A percentile compares a stretch with the other conserved stretches of the same genome.
Evolutionary conservation across 2,888 invertebrate genomes (phyloP).

Genomic region (Noctua fimbriata): DNA sequence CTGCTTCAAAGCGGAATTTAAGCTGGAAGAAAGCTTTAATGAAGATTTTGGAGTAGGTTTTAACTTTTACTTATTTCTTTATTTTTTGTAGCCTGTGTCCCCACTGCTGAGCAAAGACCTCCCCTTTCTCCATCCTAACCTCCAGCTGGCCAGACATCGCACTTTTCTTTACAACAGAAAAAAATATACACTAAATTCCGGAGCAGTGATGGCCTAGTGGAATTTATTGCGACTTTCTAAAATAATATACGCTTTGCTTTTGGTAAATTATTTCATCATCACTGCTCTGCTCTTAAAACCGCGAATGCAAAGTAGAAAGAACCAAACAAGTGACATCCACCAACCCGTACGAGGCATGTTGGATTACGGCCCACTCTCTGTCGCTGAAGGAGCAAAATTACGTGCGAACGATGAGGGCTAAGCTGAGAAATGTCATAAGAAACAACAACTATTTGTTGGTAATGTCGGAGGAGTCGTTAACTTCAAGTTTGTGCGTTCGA

Average conservation of each 20-base stretch:
- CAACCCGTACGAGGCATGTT: no score
- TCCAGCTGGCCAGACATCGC: no score
- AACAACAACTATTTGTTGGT: background rate
- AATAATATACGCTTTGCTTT: background rate
- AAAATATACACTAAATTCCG: background rate
- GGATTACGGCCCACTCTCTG: no score
- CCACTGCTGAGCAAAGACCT: no score
- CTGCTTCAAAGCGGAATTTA: conserved; percentile 69
- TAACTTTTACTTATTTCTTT: background rate
- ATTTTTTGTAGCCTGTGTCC: no score
- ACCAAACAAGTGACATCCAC: no score
- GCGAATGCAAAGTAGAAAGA: background rate
- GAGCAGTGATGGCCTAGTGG: background rate
- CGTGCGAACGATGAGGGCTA: no score
- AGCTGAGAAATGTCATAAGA: background rate
- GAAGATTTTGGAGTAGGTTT: conserved; percentile 38
- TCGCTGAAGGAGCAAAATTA: no score
- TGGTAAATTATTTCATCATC: background rate
- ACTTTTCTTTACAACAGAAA: no score
- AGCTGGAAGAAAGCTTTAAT: conserved; percentile 62
- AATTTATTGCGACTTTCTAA: background rate
- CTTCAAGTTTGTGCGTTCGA: background rate
- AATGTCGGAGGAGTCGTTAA: no score
- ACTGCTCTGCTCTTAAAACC: background rate
- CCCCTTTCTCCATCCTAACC: no score